Conservation (phyloP, 2,113 vertebrate genomes). For the Chitala chitala region DNA sequence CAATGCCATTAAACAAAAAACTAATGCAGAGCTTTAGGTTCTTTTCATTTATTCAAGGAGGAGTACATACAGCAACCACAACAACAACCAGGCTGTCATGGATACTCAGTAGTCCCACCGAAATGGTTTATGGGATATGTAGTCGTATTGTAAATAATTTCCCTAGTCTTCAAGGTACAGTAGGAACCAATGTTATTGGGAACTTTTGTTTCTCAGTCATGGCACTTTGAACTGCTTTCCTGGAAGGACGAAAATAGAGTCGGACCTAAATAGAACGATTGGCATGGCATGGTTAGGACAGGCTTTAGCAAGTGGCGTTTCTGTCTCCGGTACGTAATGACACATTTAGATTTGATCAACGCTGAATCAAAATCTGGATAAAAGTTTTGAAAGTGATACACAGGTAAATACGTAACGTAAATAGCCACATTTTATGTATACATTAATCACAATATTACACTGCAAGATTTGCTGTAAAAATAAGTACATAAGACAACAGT, state of each 20-base stretch:
- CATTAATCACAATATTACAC: too few species aligned
- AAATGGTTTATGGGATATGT: constrained; percentile 46
- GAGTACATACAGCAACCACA: constrained; percentile 40
- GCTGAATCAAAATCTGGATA: too few species aligned
- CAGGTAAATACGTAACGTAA: too few species aligned
- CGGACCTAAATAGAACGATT: neutral
- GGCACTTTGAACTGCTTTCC: neutral
- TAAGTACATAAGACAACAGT: too few species aligned
- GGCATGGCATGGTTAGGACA: too few species aligned
- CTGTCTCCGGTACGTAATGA: too few species aligned
- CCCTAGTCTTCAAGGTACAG: neutral
- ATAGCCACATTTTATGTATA: too few species aligned
- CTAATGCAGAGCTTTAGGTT: neutral
- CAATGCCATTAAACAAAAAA: neutral
- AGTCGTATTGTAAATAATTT: constrained; percentile 25
- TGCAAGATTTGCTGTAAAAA: too few species aligned
- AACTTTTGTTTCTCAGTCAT: constrained; percentile 12
- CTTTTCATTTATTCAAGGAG: constrained; percentile 6
- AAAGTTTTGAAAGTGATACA: too few species aligned
- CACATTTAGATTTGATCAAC: too few species aligned
- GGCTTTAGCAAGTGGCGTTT: too few species aligned
- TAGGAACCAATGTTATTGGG: neutral
- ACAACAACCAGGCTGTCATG: constrained; percentile 64
- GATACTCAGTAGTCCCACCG: constrained; percentile 45
- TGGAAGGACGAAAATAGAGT: neutral